phyloP scores from a whole-genome alignment of 2,797 vertebrate genomes.

The Sternotherus odoratus region DNA sequence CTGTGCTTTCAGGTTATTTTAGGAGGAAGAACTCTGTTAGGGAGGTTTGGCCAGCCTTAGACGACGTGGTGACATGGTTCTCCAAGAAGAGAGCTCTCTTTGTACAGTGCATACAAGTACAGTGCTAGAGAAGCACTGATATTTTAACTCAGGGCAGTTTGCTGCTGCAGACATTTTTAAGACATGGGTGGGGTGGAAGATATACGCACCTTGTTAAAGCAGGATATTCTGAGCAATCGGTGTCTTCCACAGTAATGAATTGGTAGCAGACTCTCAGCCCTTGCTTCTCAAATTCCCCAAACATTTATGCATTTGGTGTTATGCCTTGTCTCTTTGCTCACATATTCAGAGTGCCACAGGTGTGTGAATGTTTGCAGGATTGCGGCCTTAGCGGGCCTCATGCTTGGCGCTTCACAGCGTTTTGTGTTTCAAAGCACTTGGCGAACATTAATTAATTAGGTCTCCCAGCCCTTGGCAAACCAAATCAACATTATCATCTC shows the following conservation, averaged over 20 bases:
- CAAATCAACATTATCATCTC: not conserved
- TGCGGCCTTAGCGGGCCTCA: rapidly evolving
- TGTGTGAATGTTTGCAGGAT: not conserved
- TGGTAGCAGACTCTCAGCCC: not conserved
- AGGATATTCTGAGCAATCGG: not conserved
- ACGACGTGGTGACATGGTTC: rapidly evolving
- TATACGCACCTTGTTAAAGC: not conserved
- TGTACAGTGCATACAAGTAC: no score
- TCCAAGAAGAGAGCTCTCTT: rapidly evolving
- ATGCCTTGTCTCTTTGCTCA: not conserved
- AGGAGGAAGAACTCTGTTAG: not conserved
- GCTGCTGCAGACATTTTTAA: not conserved
- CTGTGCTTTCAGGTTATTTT: rapidly evolving
- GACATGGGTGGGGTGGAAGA: not conserved
- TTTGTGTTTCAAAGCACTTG: not conserved
- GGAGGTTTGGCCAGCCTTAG: rapidly evolving
- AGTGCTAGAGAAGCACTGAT: not conserved
- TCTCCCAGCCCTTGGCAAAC: no score
- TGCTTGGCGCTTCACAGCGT: rapidly evolving
- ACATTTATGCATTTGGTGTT: not conserved
- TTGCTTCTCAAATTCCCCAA: not conserved
- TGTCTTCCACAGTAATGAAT: not conserved
- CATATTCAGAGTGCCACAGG: not conserved
- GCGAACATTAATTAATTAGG: not conserved
- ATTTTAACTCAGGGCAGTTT: not conserved